A percentile compares a stretch with the other conserved stretches of the same genome.
Conservation (phyloP, 2,888 invertebrate genomes). For the Ophion slaviceki region DNA sequence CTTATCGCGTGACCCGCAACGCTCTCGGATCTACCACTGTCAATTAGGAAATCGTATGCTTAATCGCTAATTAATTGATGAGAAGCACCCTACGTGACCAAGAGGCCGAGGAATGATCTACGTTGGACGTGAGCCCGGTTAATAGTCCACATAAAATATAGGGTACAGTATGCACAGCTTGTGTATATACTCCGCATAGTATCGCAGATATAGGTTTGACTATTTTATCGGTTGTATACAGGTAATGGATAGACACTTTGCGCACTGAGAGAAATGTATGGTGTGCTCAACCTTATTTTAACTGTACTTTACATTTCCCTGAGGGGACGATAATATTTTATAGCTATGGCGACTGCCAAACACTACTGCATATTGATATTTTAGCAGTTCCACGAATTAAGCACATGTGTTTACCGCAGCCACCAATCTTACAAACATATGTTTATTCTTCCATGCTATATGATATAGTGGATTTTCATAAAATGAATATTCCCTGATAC, state of each 20-base stretch:
- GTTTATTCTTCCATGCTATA: no score
- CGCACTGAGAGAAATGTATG: no score
- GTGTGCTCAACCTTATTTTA: no score
- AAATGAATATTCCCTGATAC: no score
- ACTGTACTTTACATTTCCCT: no score
- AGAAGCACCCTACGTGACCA: constrained; percentile 7
- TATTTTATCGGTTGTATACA: constrained; percentile 11
- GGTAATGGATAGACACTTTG: neutral
- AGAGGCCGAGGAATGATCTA: constrained; percentile 54
- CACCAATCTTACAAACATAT: no score
- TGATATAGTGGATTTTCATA: no score
- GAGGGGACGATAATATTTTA: no score
- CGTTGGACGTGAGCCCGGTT: constrained; percentile 31
- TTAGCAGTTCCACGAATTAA: no score
- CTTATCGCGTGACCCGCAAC: constrained; percentile 63
- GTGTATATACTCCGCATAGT: neutral
- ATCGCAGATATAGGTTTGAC: neutral
- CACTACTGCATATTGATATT: no score
- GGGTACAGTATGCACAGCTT: constrained; percentile 7
- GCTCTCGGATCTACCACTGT: constrained; percentile 53
- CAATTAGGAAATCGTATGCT: constrained; percentile 57
- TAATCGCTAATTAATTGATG: constrained; percentile 60
- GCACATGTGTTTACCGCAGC: no score
- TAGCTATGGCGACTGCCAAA: no score
- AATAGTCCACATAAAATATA: constrained; percentile 34